Base-by-base conservation (phyloP, 2,888 invertebrate genomes). In the Mythimna vitellina region DNA sequence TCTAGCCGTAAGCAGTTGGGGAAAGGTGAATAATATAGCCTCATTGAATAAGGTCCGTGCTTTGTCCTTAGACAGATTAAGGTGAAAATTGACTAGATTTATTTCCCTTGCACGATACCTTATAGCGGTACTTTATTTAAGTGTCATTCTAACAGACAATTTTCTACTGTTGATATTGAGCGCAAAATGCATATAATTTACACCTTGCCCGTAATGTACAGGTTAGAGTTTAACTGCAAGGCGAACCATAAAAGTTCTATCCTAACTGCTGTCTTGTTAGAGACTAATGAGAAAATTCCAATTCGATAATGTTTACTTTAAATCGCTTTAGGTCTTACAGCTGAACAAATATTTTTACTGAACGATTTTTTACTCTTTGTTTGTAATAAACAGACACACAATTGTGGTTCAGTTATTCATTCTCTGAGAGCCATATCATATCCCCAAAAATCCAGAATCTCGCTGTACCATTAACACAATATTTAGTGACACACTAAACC, bases 21-120 rank as follows among this genome's bases (percentile, higher is more conserved):
- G 89, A 89, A 91, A 89, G 88, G 87, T 87, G 83, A 86, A 87
- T 89, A 87, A 87, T 88, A 80, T 83, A 77, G 82, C 76, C 85
- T 81, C 86, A 88, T 89, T 88, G 83, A 88, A 87, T 87, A 84
- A 82, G 78, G 74, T 65, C 71, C 54, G 61, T 65, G 81, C 76
- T 82, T 82, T 82, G 81, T 87, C 82, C 76, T 82, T 78, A 73
- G 66, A 78, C 80, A 82, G 85, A 81, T 86, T 81, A 80, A 82
- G 80, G 86, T 80, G 82, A 82, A 88, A 84, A 83, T 76, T 72
- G 38, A 70, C 81, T 76, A 76, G 83, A 87, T 85, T 87, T 88
- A 84, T 83, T 73, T 22, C 35, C 17, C 62, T 76, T 70, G 68
- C 61, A 61, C 60, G 63, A 65, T 53, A 62, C 62, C 61, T 58